Base-by-base conservation (phyloP, 2,888 invertebrate species). In the Copidosoma aretas region DNA sequence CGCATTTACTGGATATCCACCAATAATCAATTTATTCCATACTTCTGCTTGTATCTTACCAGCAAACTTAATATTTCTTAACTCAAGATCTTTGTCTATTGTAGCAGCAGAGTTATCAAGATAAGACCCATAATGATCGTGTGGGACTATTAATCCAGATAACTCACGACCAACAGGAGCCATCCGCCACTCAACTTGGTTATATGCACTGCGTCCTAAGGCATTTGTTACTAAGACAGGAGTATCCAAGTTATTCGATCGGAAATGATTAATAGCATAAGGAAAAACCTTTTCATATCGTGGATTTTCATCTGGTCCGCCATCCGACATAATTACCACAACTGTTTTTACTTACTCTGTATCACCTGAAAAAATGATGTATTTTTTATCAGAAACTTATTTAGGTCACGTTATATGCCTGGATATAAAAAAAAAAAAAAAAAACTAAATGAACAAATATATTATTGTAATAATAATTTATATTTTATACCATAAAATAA, bases 31-130 rank as follows among this genome's bases (percentile, higher is more conserved):
- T 3, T 49, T 49, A 10, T 10, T 49, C 12, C 5, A 49, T 15
- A 49, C 49, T 49, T 49, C 12, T 49, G 15, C 17, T 15, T 5
- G 12, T 15, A 10, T 3, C 10, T 49, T 49, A 10, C 49, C 49
- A 49, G 49, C 49, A 49, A 49, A 49, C 56, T 71, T 64, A 72
- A 84, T 83, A 72, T 82, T 81, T 57, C 72, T 32, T 61, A 70
- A 72, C 73, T 83, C 82, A 19, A 81, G 68, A 22, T 78, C 71
- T 15, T 62, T 46, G 64, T 84, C 77, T 51, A 78, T 73, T 22
- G 78, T 82, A 65, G 60, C 67, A 10, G 75, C 77, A 17, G 67
- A 69, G 17, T 62, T 61, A 71, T 81, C 75, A 21, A 81, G 73
- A 32, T 32, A 32, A 32, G 32, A 32, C 4, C 32, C 32, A 8